Percentiles rank a stretch among this genome's conserved stretches.
phyloP scores from a whole-genome alignment of 2,888 invertebrate genomes.

The Xylophagus ater region DNA sequence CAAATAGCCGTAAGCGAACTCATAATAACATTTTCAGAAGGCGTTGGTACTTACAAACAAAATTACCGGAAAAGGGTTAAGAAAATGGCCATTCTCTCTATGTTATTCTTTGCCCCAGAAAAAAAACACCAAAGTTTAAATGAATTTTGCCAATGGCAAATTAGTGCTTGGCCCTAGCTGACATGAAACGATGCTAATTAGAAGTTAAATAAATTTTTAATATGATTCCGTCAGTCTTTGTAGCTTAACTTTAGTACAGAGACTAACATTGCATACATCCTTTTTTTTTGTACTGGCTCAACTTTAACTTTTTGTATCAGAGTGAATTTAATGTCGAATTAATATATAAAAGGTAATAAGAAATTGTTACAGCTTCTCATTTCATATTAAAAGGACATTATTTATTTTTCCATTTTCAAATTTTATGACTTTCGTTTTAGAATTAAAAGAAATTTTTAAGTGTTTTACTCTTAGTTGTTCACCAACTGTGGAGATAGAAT shows the following conservation, averaged over 20 bases:
- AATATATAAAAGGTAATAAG: too few species aligned
- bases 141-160: constrained; percentile 22
- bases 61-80: constrained; percentile 19
- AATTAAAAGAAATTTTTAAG: too few species aligned
- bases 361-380: too few species aligned
- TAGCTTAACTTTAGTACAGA: constrained; percentile 13
- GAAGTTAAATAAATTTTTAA: constrained; percentile 24
- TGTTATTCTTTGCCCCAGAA: constrained; percentile 14
- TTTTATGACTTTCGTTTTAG: too few species aligned
- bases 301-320: too few species aligned
- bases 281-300: too few species aligned
- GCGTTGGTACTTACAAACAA: constrained; percentile 17
- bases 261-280: too few species aligned
- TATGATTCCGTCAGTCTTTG: constrained; percentile 18
- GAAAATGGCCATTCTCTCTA: constrained; percentile 20
- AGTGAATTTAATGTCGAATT: too few species aligned
- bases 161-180: constrained; percentile 15
- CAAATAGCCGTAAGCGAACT: constrained; percentile 21
- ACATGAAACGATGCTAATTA: constrained; percentile 22
- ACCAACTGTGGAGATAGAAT: too few species aligned
- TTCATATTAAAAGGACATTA: too few species aligned
- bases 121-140: constrained; percentile 18
- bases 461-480: too few species aligned
- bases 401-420: too few species aligned
- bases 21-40: constrained; percentile 18